Evolutionary conservation across 2,113 vertebrate species (phyloP).

Genomic region (Varanus salvator): DNA sequence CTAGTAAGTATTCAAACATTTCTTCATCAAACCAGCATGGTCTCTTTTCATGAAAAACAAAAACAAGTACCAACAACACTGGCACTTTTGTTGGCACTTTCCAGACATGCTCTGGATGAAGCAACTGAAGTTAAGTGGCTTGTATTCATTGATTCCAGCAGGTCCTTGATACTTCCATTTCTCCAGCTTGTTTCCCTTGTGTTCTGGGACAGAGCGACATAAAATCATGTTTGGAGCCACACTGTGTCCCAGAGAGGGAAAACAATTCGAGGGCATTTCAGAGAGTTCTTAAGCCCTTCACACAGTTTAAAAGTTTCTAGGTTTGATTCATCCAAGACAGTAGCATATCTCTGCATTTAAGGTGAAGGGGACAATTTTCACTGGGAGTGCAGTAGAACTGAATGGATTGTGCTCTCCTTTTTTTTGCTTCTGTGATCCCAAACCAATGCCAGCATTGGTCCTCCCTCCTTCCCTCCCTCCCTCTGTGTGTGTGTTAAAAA

Average conservation of each 20-base stretch:
- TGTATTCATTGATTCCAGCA: not conserved
- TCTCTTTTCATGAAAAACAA: not conserved
- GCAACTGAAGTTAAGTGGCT: not conserved
- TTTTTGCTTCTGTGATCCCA: no score
- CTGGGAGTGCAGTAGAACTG: no score
- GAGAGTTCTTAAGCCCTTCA: not conserved
- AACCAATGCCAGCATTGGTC: no score
- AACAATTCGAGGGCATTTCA: not conserved
- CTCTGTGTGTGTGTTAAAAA: no score
- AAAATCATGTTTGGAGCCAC: not conserved
- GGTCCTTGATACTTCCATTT: not conserved
- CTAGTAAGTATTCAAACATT: no score
- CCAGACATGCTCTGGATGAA: not conserved
- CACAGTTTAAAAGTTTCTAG: constrained; percentile 19
- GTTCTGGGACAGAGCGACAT: not conserved
- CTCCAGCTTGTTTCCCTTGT: not conserved
- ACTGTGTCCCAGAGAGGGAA: not conserved
- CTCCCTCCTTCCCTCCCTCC: no score
- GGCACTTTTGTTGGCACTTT: not conserved
- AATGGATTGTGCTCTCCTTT: no score
- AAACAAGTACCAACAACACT: no score
- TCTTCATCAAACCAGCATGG: not conserved
- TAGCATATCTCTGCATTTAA: no score
- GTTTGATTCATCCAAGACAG: constrained; percentile 25
- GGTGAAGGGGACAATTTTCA: no score